Percentiles rank a stretch among this genome's conserved stretches.
Evolutionary conservation across 2,113 vertebrate species (phyloP).

Genomic region (Peromyscus maniculatus): DNA sequence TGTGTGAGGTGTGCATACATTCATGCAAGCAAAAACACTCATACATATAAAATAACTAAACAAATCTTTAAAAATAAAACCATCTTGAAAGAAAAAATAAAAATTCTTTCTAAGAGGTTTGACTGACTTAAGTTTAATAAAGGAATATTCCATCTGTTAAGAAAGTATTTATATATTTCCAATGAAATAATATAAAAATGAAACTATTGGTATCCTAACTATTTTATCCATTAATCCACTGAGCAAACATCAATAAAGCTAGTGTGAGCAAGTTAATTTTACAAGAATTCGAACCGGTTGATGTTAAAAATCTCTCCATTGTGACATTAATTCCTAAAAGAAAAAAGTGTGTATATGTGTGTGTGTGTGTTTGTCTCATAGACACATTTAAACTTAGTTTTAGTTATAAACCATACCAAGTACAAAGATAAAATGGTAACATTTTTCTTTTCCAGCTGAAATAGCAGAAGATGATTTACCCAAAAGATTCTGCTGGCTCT

Average conservation of each 20-base stretch:
- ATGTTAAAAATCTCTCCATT: background rate
- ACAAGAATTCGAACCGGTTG: background rate
- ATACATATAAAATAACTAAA: background rate
- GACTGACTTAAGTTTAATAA: background rate
- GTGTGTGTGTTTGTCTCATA: background rate
- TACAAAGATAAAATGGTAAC: background rate
- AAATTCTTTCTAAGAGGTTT: background rate
- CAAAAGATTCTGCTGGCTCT: background rate
- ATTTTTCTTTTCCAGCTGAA: background rate
- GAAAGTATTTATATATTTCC: background rate
- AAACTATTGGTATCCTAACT: slow-evolving; percentile 10
- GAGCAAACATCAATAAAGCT: background rate
- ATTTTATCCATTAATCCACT: slow-evolving; percentile 22
- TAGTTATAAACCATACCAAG: background rate
- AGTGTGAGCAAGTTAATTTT: background rate
- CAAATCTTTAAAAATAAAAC: background rate
- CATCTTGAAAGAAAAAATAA: background rate
- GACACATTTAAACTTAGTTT: slow-evolving; percentile 6
- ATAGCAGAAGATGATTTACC: background rate
- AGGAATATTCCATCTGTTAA: background rate
- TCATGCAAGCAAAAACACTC: background rate
- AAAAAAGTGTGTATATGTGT: background rate
- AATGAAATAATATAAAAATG: slow-evolving; percentile 32
- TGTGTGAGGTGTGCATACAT: background rate
- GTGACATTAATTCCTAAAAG: background rate